phyloP scores from a whole-genome alignment of 2,888 invertebrate species.

The Teleogryllus oceanicus region DNA sequence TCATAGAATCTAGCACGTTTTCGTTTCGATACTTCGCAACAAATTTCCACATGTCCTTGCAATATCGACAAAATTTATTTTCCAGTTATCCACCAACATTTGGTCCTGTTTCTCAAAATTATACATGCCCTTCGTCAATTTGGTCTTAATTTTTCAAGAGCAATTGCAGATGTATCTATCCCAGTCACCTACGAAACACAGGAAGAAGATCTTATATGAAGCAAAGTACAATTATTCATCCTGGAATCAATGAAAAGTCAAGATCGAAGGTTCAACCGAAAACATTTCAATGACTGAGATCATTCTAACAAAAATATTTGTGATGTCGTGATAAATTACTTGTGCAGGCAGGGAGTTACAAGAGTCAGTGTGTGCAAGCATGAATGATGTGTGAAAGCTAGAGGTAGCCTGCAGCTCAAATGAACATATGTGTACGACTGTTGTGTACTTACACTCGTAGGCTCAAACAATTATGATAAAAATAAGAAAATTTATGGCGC shows the following conservation, averaged over 20 bases:
- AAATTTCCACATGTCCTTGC: too few species aligned
- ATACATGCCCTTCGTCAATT: neutral
- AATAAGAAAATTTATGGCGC: neutral
- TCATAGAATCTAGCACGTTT: neutral
- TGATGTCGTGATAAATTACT: constrained; percentile 18
- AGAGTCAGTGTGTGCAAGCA: constrained; percentile 18
- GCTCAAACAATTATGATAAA: constrained; percentile 12
- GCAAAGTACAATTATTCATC: neutral
- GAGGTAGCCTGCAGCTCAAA: constrained; percentile 18
- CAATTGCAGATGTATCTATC: neutral
- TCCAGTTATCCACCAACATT: neutral
- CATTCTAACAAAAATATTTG: neutral
- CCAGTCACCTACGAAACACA: neutral
- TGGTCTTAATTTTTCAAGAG: neutral
- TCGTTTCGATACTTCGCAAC: neutral
- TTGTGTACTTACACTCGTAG: constrained; percentile 18
- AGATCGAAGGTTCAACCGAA: neutral
- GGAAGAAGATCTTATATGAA: neutral
- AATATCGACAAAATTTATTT: neutral
- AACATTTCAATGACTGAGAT: constrained; percentile 11
- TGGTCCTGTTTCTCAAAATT: neutral
- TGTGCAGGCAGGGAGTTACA: constrained; percentile 18
- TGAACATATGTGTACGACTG: constrained; percentile 18
- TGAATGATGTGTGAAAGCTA: constrained; percentile 4
- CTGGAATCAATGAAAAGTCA: neutral